Conservation (phyloP, 2,797 vertebrate genomes). For the Rhabdomys pumilio region DNA sequence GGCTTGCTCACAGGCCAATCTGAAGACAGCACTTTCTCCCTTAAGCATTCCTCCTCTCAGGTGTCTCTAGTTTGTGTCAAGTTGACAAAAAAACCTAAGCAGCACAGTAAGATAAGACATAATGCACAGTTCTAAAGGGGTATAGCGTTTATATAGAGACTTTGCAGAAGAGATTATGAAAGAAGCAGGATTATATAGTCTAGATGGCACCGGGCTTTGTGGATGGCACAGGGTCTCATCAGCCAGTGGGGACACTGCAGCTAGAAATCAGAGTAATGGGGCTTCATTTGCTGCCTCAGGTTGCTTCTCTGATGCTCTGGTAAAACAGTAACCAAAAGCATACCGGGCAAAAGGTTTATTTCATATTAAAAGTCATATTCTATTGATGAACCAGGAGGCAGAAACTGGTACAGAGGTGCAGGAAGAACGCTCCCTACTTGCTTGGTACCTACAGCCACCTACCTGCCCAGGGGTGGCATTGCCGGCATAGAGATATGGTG, state of each 20-base stretch:
- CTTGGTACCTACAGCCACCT: not conserved
- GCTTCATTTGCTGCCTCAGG: not conserved
- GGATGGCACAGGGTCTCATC: not conserved
- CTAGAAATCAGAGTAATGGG: not conserved
- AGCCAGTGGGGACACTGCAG: not conserved
- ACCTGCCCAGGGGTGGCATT: not conserved
- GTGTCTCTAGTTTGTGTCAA: not conserved
- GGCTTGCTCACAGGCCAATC: not conserved
- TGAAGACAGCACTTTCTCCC: not conserved
- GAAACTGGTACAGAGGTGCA: not conserved
- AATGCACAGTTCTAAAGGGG: not conserved
- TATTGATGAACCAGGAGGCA: not conserved
- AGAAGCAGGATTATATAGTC: not conserved
- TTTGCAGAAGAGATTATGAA: not conserved
- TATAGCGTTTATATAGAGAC: not conserved
- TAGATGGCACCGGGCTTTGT: too few relatives aligned
- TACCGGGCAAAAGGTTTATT: not conserved
- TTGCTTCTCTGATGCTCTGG: not conserved
- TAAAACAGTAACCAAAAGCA: not conserved
- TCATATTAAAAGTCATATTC: not conserved
- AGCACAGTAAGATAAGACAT: not conserved
- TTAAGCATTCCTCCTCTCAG: not conserved
- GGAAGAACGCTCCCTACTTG: not conserved
- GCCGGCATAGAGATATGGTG: not conserved
- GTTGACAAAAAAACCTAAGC: not conserved